Percentiles rank a stretch among this genome's conserved stretches.
phyloP scores from a whole-genome alignment of 2,113 vertebrate species.

The Salvator merianae region DNA sequence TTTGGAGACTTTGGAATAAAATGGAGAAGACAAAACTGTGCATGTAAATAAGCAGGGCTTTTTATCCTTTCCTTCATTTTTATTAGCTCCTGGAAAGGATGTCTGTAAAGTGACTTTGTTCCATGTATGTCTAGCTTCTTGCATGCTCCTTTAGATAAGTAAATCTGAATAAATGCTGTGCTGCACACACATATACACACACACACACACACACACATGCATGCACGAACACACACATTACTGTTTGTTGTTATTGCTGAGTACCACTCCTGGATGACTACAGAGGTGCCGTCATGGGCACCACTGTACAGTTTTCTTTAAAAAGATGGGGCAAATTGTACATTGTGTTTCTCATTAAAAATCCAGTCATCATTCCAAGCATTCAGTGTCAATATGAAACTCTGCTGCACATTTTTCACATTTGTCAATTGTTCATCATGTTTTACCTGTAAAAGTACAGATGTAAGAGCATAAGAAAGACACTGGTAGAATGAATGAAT shows the following conservation, averaged over 20 bases:
- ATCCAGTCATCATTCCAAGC: background rate
- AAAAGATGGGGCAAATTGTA: background rate
- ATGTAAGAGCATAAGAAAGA: too few relatives aligned
- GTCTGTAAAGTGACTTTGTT: background rate
- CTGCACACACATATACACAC: too few relatives aligned
- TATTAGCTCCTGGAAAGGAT: background rate
- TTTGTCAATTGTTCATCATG: background rate
- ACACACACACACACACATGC: too few relatives aligned
- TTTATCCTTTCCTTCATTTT: background rate
- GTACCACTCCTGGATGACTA: too few relatives aligned
- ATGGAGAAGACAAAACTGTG: background rate
- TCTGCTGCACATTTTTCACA: background rate
- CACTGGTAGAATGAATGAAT: too few relatives aligned
- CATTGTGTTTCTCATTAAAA: background rate
- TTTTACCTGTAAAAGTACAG: background rate
- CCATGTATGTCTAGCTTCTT: background rate
- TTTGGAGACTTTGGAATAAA: background rate
- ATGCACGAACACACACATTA: too few relatives aligned
- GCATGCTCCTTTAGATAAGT: background rate
- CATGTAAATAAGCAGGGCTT: accelerated
- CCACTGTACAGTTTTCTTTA: too few relatives aligned
- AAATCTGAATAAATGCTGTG: background rate
- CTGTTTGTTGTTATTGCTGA: too few relatives aligned
- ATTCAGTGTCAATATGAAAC: background rate
- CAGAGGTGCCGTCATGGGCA: too few relatives aligned